Conservation (phyloP, 2,797 vertebrate species). For the Xiphophorus birchmanni region DNA sequence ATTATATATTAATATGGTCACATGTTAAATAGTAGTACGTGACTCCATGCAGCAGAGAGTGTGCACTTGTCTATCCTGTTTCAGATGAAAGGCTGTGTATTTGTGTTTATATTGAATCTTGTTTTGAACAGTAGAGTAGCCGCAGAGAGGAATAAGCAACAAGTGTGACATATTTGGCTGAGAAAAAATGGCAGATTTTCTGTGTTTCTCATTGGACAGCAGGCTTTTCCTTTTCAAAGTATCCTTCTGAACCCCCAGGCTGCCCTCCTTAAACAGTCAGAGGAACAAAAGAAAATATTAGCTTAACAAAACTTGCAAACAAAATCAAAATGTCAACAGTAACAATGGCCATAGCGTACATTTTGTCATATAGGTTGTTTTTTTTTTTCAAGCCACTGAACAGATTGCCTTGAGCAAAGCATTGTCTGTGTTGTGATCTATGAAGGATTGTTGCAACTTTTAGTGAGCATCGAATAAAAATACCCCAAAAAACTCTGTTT, state of each 20-base stretch:
- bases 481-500: background rate
- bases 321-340: slow-evolving; percentile 19
- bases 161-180: slow-evolving; percentile 27
- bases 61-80: slow-evolving; percentile 26
- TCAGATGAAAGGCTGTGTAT: slow-evolving; percentile 39
- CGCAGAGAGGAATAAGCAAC: slow-evolving; percentile 30
- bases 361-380: slow-evolving; percentile 11
- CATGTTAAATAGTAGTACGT: slow-evolving; percentile 19
- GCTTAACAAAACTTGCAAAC: slow-evolving; percentile 16
- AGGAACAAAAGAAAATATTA: slow-evolving; percentile 19
- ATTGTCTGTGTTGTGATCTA: background rate
- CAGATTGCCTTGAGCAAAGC: background rate
- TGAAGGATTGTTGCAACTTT: slow-evolving; percentile 1
- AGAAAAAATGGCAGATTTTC: slow-evolving; percentile 17
- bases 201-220: slow-evolving; percentile 16
- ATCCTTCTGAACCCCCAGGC: slow-evolving; percentile 40
- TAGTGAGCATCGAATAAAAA: background rate
- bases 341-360: background rate
- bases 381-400: background rate
- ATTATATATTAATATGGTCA: slow-evolving; percentile 18
- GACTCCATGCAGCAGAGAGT: slow-evolving; percentile 15
- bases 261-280: slow-evolving; percentile 30
- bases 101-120: slow-evolving; percentile 36
- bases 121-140: slow-evolving; percentile 34
- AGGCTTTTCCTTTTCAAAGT: slow-evolving; percentile 13